These are phyloP conservation scores for Scelioninae gen. 1 DNA, from an alignment of 2,888 invertebrate species.

Conservation along the genomic window DNA sequence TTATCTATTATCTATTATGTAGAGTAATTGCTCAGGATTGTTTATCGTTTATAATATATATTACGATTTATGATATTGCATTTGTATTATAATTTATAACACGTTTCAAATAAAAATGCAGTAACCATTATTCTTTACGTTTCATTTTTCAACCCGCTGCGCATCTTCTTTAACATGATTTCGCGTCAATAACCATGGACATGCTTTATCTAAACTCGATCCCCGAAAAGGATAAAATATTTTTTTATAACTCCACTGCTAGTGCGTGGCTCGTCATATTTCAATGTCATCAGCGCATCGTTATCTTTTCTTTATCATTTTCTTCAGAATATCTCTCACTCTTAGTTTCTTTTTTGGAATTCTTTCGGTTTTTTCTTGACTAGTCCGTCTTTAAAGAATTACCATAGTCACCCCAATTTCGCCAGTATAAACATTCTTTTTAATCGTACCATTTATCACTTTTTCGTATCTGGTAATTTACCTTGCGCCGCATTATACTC, in stretches of 20 bases:
- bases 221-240: constrained; percentile 35
- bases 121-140: constrained; percentile 74
- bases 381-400: no score
- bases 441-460: no score
- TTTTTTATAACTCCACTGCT: constrained; percentile 45
- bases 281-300: no score
- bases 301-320: no score
- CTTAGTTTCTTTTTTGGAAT: no score
- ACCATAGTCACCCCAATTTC: no score
- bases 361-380: no score
- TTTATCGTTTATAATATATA: constrained; percentile 82
- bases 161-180: constrained; percentile 45
- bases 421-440: no score
- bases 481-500: no score
- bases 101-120: constrained; percentile 82
- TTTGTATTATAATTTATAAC: constrained; percentile 83
- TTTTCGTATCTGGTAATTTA: no score
- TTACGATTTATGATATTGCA: constrained; percentile 81
- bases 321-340: no score
- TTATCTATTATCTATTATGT: constrained; percentile 80
- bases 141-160: constrained; percentile 34
- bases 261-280: no score
- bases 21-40: constrained; percentile 83
- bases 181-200: constrained; percentile 45
- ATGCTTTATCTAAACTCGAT: constrained; percentile 50